These are phyloP conservation scores for Apamea monoglypha DNA, from an alignment of 2,888 invertebrate genomes.

Conservation along the genomic window DNA sequence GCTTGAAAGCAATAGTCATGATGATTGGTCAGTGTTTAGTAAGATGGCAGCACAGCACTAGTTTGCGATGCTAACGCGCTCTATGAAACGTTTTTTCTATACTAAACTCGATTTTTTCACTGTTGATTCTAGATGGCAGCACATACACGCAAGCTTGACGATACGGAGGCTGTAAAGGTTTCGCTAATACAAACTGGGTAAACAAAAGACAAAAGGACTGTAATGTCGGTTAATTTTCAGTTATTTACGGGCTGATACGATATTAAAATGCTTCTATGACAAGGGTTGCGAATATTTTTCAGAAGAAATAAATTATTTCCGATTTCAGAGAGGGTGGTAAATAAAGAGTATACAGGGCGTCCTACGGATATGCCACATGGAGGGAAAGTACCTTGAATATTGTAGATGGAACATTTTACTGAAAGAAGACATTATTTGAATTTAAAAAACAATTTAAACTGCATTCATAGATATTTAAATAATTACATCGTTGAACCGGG, in stretches of 20 bases:
- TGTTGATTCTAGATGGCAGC: slow-evolving; percentile 44
- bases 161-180: neutral
- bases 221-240: neutral
- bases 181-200: neutral
- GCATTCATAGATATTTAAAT: too few species aligned
- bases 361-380: too few species aligned
- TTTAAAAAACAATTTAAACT: too few species aligned
- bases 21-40: slow-evolving; percentile 14
- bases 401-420: too few species aligned
- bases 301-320: neutral
- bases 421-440: too few species aligned
- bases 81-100: slow-evolving; percentile 9
- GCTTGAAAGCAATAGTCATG: neutral
- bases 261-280: neutral
- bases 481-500: too few species aligned
- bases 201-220: neutral
- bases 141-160: neutral
- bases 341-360: neutral
- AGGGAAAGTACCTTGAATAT: too few species aligned
- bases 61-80: slow-evolving; percentile 21
- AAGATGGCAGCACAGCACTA: slow-evolving; percentile 54
- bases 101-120: neutral
- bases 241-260: neutral
- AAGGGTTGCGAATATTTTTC: neutral
- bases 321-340: neutral